These are phyloP conservation scores for Parnassius apollo DNA, from an alignment of 2,888 invertebrate species.

Conservation along the genomic window DNA sequence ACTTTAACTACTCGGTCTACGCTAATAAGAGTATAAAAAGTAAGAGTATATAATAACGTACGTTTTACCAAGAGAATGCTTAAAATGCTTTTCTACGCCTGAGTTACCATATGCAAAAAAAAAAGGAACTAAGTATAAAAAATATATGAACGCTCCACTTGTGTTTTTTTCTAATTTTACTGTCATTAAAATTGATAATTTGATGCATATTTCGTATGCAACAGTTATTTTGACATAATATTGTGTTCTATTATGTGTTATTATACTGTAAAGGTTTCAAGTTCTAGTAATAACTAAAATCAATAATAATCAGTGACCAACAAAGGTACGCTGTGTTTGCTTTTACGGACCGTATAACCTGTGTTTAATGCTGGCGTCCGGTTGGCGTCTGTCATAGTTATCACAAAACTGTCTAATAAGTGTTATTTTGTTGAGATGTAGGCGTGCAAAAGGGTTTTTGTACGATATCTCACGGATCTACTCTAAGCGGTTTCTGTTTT, in stretches of 20 bases:
- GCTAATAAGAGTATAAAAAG: too few species aligned
- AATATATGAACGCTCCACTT: slow-evolving; percentile 72
- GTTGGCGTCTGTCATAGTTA: slow-evolving; percentile 78
- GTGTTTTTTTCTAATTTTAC: slow-evolving; percentile 80
- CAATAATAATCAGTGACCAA: slow-evolving; percentile 80
- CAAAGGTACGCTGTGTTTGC: slow-evolving; percentile 82
- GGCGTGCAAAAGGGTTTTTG: slow-evolving; percentile 48
- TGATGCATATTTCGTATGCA: slow-evolving; percentile 78
- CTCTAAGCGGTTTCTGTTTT: slow-evolving; percentile 60
- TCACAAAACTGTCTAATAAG: slow-evolving; percentile 57
- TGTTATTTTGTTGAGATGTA: slow-evolving; percentile 47
- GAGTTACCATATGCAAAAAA: slow-evolving; percentile 36
- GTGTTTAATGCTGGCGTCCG: slow-evolving; percentile 80
- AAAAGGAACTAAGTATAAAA: slow-evolving; percentile 56
- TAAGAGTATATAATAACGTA: too few species aligned
- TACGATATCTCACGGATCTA: slow-evolving; percentile 41
- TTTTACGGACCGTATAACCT: slow-evolving; percentile 75
- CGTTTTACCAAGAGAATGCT: too few species aligned
- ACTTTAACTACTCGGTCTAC: too few species aligned
- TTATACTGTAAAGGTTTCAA: slow-evolving; percentile 63
- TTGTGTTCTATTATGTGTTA: slow-evolving; percentile 74
- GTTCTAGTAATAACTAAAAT: slow-evolving; percentile 78
- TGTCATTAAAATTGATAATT: slow-evolving; percentile 77
- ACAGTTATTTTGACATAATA: slow-evolving; percentile 73
- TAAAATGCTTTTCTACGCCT: too few species aligned